Evolutionary conservation across 30 jellyfish, hydroid and myxozoan genomes (phyloP).

Genomic region (Sanderia malayensis): DNA sequence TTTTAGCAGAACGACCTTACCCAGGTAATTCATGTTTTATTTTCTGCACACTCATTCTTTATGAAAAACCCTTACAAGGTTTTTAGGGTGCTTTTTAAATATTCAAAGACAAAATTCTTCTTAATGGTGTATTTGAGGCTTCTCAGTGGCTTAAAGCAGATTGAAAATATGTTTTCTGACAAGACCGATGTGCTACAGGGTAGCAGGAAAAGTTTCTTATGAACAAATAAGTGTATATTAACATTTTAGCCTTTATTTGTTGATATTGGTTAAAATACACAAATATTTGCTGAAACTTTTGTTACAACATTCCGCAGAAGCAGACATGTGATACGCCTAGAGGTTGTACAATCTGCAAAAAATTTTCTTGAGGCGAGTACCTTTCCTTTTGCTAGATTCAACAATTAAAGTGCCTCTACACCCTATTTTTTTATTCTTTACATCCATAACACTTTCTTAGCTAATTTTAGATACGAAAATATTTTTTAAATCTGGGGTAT

Average conservation of each 20-base stretch:
- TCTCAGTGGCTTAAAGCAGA: conserved; percentile 1
- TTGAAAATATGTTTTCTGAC: neutral
- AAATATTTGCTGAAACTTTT: too few species aligned
- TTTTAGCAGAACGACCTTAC: conserved; percentile 1
- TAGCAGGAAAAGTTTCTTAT: neutral
- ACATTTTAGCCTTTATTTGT: too few species aligned
- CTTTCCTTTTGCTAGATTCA: conserved; percentile 29
- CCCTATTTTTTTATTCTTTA: too few species aligned
- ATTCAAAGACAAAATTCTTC: neutral
- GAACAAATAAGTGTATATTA: neutral
- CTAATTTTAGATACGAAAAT: too few species aligned
- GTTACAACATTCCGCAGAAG: conserved; percentile 27
- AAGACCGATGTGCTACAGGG: neutral
- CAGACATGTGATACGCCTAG: conserved; percentile 31
- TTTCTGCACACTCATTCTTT: neutral
- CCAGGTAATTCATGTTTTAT: neutral
- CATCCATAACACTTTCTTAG: too few species aligned
- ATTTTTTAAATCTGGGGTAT: too few species aligned
- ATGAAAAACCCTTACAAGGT: neutral
- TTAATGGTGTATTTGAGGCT: neutral
- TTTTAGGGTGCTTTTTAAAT: neutral
- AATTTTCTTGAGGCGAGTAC: conserved; percentile 28
- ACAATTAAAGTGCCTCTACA: too few species aligned
- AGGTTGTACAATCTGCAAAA: conserved; percentile 22
- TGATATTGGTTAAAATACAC: too few species aligned